Base-by-base conservation (phyloP, 2,113 vertebrate species). In the Melanocharis versteri region DNA sequence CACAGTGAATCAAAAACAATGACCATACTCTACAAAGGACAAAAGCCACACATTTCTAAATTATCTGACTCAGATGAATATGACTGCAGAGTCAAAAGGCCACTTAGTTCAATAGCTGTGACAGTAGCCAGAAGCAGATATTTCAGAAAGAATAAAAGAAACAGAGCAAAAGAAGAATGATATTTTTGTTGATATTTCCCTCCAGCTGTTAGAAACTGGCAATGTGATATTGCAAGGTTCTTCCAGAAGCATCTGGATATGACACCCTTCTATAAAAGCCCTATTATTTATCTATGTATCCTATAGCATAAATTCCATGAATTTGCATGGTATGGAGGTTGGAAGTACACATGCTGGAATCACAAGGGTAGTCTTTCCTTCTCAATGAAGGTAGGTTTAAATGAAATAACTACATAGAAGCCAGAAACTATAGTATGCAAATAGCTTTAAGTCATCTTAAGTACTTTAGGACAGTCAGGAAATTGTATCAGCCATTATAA, bases 131-230 rank as follows among this genome's bases (percentile, higher is more conserved):
- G 73, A 13, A 77, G 82, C 62, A 93, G 40, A 76, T 80, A 79
- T 56, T 94, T 85, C 82, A 92, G 70, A 83, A 85, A 90, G 45
- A 72, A 85, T 79, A 87, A 79, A 91, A 82, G 65, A 93, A 94
- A 80, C 3, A 37, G 30, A 91, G 40, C 28, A 77, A 87, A 69
- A 5, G 60, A 76, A 45, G 4, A 61, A 40, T 37, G 1, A 12
- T 45, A 82, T 87, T 90, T 83, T 45, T 85, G n/a, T 10, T 76
- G 40, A 13, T 60, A 16, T 83, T 42, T 80, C 6, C 22, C 30
- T 27, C 14, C 15, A 83, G 50, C 21, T 88, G 50, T 70, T 83
- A 30, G 27, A 44, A 82, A 71, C 54, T 22, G 23, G 50, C 27
- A 60, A 76, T 2, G 1, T 69, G 61, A 45, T 26, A 56, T 37